These are phyloP conservation scores for Tolmerus cingulatus DNA, from an alignment of 2,888 invertebrate genomes.

Conservation along the genomic window DNA sequence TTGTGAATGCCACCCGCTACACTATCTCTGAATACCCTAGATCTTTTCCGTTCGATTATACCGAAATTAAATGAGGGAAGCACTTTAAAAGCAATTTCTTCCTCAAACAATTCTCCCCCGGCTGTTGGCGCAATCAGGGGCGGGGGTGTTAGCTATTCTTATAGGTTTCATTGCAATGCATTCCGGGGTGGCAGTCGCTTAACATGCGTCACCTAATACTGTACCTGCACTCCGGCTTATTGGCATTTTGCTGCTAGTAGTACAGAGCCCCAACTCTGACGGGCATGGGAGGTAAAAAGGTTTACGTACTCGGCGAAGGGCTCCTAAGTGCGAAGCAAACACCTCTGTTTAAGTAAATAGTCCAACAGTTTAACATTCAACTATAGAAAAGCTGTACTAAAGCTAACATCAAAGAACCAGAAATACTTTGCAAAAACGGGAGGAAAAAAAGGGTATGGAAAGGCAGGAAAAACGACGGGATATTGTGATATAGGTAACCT, in stretches of 20 bases:
- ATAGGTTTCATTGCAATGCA: not conserved
- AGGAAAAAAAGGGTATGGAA: not conserved
- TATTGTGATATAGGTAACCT: not conserved
- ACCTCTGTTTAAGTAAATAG: conserved; percentile 38
- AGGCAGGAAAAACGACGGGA: not conserved
- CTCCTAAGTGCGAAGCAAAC: conserved; percentile 34
- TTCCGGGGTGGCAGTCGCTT: not conserved
- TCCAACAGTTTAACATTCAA: conserved; percentile 36
- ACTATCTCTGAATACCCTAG: not conserved
- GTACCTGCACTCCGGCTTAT: not conserved
- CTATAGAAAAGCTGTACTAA: conserved; percentile 25
- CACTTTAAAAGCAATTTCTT: not conserved
- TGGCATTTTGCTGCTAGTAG: not conserved
- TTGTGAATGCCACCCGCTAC: not conserved
- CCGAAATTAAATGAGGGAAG: not conserved
- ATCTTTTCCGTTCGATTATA: not conserved
- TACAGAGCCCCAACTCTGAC: not conserved
- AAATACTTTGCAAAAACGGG: not conserved
- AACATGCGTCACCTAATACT: not conserved
- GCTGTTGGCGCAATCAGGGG: not conserved
- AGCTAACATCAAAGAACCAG: conserved; percentile 13
- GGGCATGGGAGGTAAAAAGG: not conserved
- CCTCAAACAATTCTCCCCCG: not conserved
- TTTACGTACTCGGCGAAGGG: not conserved
- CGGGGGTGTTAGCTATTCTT: not conserved